Evolutionary conservation across 1,140 invertebrate genomes (phyloP), one percentile per base, ranked within the genome.

Genomic region (Lutraria rhynchaena): DNA sequence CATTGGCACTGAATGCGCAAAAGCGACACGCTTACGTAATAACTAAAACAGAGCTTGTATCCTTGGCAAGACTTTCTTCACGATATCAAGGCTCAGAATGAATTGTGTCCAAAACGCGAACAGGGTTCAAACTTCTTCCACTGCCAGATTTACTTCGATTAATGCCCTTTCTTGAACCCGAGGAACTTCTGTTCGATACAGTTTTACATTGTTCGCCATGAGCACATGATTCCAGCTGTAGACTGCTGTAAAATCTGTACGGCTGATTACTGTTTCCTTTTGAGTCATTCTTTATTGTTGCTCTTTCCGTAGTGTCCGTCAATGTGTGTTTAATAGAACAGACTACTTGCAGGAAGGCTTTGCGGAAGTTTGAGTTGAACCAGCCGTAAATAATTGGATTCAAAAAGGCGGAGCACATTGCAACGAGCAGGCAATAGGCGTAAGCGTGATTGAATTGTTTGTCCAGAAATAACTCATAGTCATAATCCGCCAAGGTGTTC

Each of bases 391-490:
- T 74, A 17, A 89, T 67, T 11, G 88, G 89, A 65, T 89, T 89
- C 24, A 86, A 46, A 67, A 70, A 83, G 11, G 86, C 92, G 0
- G 94, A 94, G 17, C 92, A 93, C 94, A 94, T 94, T 9, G 94
- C 94, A 27, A 94, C 87, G 0, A 94, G 87, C 81, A 94, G 93
- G 75, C 93, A 94, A 11, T 93, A 84, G 5, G 94, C 94, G 83
- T 94, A 94, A 1, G 92, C 89, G 24, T 93, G 87, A 85, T 93
- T 93, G 49, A 94, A 88, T 37, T 92, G 85, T 49, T 80, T 76
- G 37, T 88, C 81, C 17, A 85, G 37, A 80, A 92, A 88, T 17
- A 87, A 70, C 27, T 60, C 61, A 31, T 85, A 87, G 41, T 87
- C 83, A 71, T 77, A 88, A 69, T 81, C 93, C 7, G 91, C 92